A percentile compares a stretch with the other conserved stretches of the same genome.
phyloP scores from a whole-genome alignment of 1,140 invertebrate species.

The Trissolcus basalis region DNA sequence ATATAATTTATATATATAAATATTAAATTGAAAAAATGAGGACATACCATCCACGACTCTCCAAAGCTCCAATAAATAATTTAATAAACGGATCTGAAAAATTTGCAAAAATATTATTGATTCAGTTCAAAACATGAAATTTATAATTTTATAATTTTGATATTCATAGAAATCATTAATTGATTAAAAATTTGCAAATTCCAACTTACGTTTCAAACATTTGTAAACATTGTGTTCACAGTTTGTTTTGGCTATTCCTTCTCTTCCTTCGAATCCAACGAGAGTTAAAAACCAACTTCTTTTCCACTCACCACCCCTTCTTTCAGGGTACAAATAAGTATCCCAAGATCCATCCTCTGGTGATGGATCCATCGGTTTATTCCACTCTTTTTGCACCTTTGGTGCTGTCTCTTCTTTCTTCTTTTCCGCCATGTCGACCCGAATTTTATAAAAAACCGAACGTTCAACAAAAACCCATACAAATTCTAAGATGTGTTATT shows the following conservation, averaged over 20 bases:
- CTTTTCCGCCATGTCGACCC: neutral
- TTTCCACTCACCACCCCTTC: constrained; percentile 79
- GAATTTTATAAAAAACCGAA: neutral
- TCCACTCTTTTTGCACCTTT: constrained; percentile 24
- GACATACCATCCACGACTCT: constrained; percentile 84
- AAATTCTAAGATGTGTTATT: too few relatives aligned
- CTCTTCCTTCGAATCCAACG: constrained; percentile 80
- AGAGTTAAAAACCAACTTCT: constrained; percentile 78
- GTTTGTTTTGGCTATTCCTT: constrained; percentile 83
- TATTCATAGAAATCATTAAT: too few relatives aligned
- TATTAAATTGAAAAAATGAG: constrained; percentile 15
- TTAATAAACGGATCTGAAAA: constrained; percentile 17
- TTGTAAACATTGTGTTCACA: constrained; percentile 89
- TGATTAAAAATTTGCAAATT: constrained; percentile 5
- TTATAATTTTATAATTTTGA: too few relatives aligned
- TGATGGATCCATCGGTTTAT: constrained; percentile 9
- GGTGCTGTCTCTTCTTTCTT: constrained; percentile 4
- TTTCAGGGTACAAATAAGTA: constrained; percentile 91
- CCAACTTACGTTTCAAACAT: constrained; percentile 83
- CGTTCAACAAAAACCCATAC: too few relatives aligned
- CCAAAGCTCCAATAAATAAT: constrained; percentile 27
- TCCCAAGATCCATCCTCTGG: constrained; percentile 63
- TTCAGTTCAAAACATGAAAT: too few relatives aligned
- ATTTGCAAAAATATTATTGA: constrained; percentile 12
- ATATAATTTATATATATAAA: too few relatives aligned